Conservation (phyloP, 2,888 invertebrate genomes). For the Rhagonycha fulva region DNA sequence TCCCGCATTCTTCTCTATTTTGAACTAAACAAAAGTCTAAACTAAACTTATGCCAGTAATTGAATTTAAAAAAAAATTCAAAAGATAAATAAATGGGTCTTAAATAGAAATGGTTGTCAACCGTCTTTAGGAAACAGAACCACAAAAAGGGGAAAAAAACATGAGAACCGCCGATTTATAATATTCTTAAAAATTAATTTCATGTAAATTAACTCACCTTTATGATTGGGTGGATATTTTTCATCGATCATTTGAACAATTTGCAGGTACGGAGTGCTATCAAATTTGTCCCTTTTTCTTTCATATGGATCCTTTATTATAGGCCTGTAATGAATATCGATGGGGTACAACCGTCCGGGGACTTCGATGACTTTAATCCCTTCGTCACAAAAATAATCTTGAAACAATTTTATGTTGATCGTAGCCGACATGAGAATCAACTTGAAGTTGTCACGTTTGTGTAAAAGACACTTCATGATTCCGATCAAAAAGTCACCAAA, state of each 20-base stretch:
- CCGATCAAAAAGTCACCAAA: slow-evolving; percentile 94
- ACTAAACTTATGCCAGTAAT: no score
- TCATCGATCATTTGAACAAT: slow-evolving; percentile 90
- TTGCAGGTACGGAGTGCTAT: slow-evolving; percentile 91
- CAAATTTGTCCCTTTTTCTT: slow-evolving; percentile 73
- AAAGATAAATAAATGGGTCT: no score
- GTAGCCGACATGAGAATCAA: slow-evolving; percentile 98
- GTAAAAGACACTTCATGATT: slow-evolving; percentile 88
- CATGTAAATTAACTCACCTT: slow-evolving; percentile 54
- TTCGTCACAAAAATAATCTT: slow-evolving; percentile 82
- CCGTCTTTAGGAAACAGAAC: no score
- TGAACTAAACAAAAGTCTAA: no score
- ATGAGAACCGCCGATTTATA: no score
- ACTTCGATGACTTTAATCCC: slow-evolving; percentile 81
- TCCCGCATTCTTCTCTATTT: no score
- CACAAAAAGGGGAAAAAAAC: no score
- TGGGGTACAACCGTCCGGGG: slow-evolving; percentile 92
- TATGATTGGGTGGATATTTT: slow-evolving; percentile 70
- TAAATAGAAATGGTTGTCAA: no score
- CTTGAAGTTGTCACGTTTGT: slow-evolving; percentile 80
- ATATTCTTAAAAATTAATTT: background rate
- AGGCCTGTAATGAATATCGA: slow-evolving; percentile 86
- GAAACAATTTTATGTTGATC: slow-evolving; percentile 94
- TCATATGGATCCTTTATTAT: slow-evolving; percentile 63
- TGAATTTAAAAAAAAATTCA: no score